These are phyloP conservation scores for Serilophus lunatus DNA, from an alignment of 2,113 vertebrate species.

Conservation along the genomic window DNA sequence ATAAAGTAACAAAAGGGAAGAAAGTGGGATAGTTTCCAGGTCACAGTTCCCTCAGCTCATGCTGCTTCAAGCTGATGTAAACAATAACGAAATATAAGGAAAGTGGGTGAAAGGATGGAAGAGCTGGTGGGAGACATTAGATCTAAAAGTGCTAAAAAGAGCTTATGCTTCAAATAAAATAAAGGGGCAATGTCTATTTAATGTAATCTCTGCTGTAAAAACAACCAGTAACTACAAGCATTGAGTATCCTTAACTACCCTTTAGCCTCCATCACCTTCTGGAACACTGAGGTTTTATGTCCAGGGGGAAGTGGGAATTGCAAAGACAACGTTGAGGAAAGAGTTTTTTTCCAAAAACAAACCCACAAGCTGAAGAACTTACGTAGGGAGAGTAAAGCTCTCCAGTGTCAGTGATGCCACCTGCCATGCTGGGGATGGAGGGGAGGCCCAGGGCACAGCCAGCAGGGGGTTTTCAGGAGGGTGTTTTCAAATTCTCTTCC, in stretches of 20 bases:
- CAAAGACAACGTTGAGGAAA: neutral
- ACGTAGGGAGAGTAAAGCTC: slow-evolving; percentile 96
- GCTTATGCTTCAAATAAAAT: neutral
- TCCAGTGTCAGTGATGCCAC: slow-evolving; percentile 91
- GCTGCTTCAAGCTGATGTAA: neutral
- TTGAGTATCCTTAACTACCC: neutral
- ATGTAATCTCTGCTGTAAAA: neutral
- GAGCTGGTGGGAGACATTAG: neutral
- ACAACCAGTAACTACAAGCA: neutral
- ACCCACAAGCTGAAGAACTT: slow-evolving; percentile 64
- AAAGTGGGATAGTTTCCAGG: neutral
- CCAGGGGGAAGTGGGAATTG: neutral
- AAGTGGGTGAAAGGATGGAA: neutral
- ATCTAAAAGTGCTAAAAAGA: too few species aligned
- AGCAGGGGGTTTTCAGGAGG: neutral
- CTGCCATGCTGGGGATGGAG: slow-evolving; percentile 76
- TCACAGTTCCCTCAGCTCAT: neutral
- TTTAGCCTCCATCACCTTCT: neutral
- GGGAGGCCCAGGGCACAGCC: neutral
- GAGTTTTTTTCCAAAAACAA: neutral
- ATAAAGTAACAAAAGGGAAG: neutral
- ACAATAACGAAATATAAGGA: neutral
- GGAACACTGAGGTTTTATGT: neutral
- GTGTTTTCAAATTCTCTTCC: neutral
- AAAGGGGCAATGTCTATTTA: neutral